phyloP scores from a whole-genome alignment of 2,888 invertebrate genomes.

The Andrena praecox region DNA sequence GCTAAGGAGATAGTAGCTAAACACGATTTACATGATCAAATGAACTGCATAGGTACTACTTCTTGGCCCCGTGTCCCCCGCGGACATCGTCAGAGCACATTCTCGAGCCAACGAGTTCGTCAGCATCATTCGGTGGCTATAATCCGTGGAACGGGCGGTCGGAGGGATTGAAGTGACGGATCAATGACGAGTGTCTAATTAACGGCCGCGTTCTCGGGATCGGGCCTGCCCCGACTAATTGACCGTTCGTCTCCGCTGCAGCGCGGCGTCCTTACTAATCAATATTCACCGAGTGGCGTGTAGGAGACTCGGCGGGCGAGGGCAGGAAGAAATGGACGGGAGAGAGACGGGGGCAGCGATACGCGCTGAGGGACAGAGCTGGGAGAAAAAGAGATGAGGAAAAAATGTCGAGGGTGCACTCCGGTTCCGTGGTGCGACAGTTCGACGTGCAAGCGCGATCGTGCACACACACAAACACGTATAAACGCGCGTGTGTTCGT shows the following conservation, averaged over 20 bases:
- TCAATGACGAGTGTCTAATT: slow-evolving; percentile 71
- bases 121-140: slow-evolving; percentile 40
- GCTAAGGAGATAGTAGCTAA: too few relatives aligned
- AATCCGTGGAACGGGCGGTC: slow-evolving; percentile 59
- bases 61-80: slow-evolving; percentile 22
- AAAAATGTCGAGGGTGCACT: slow-evolving; percentile 75
- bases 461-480: slow-evolving; percentile 13
- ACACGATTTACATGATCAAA: slow-evolving; percentile 18
- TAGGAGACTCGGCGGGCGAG: slow-evolving; percentile 65
- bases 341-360: slow-evolving; percentile 9
- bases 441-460: slow-evolving; percentile 37
- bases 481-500: not conserved
- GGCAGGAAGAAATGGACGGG: slow-evolving; percentile 47
- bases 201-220: slow-evolving; percentile 61
- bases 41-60: slow-evolving; percentile 35
- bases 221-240: slow-evolving; percentile 69
- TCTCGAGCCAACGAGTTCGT: slow-evolving; percentile 5
- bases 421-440: slow-evolving; percentile 39
- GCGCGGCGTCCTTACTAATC: slow-evolving; percentile 74
- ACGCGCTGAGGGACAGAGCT: not conserved
- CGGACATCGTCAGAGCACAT: not conserved
- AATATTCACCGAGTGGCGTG: slow-evolving; percentile 72
- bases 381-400: slow-evolving; percentile 33
- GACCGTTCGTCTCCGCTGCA: slow-evolving; percentile 70
- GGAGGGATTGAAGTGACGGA: slow-evolving; percentile 67